phyloP scores from a whole-genome alignment of 2,888 invertebrate species.

The Galeopsomyia nigrocyanea region DNA sequence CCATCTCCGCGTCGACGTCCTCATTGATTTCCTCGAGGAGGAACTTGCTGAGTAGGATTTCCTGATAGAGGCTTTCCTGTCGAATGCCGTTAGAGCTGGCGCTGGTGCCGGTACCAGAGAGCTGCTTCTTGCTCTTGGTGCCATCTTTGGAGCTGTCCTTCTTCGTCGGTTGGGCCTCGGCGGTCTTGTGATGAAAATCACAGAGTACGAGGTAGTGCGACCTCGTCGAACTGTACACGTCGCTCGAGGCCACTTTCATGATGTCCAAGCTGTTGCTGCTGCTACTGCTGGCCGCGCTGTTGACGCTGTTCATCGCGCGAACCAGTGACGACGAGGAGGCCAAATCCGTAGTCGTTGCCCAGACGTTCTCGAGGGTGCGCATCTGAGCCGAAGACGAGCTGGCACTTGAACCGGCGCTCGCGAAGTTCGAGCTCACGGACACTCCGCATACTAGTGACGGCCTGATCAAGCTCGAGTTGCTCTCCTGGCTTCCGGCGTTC shows the following conservation, averaged over 20 bases:
- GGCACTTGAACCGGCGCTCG: neutral
- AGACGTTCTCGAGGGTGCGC: conserved; percentile 64
- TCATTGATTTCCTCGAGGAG: conserved; percentile 67
- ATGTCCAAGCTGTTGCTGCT: conserved; percentile 67
- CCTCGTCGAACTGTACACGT: conserved; percentile 58
- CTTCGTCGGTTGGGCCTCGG: conserved; percentile 69
- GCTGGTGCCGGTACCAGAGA: conserved; percentile 71
- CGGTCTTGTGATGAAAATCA: conserved; percentile 77
- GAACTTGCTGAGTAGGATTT: conserved; percentile 65
- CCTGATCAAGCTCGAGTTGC: conserved; percentile 57
- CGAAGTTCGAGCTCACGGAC: conserved; percentile 58
- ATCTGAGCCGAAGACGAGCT: conserved; percentile 55
- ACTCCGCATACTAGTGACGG: conserved; percentile 72
- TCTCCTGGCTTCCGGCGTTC: conserved; percentile 49
- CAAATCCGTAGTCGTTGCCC: conserved; percentile 63
- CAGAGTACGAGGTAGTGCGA: conserved; percentile 76
- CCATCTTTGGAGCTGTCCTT: conserved; percentile 67
- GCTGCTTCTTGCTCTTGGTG: conserved; percentile 66
- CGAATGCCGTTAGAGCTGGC: conserved; percentile 68
- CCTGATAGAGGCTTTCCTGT: conserved; percentile 66
- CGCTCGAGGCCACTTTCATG: conserved; percentile 66
- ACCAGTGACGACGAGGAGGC: conserved; percentile 70
- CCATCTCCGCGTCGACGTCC: conserved; percentile 65
- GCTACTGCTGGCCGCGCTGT: conserved; percentile 72
- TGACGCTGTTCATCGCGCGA: conserved; percentile 84